A percentile compares a stretch with the other conserved stretches of the same genome.
Conservation (phyloP, 2,797 vertebrate species). For the Lepilemur ruficaudatus region DNA sequence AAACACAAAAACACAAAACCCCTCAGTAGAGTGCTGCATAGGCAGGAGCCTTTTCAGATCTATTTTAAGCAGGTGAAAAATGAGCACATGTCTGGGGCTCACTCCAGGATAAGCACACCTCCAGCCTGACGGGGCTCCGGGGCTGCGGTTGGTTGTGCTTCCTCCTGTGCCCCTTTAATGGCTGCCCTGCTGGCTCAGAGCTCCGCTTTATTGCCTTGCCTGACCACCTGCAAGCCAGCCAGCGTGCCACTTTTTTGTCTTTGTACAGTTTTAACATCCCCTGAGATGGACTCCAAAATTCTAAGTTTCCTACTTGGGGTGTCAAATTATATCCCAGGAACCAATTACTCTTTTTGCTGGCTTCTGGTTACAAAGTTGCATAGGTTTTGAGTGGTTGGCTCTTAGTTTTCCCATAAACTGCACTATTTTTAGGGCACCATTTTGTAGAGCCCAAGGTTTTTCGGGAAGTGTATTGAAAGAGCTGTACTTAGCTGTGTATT, state of each 20-base stretch:
- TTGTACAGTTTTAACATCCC: not conserved
- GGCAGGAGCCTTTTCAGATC: not conserved
- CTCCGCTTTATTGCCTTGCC: not conserved
- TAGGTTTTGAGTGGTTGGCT: not conserved
- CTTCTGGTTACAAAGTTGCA: not conserved
- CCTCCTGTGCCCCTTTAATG: not conserved
- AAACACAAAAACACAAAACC: not conserved
- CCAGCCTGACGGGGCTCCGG: too few species aligned
- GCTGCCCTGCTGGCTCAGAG: not conserved
- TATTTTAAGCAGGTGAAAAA: not conserved
- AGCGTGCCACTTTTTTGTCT: not conserved
- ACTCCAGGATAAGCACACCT: not conserved
- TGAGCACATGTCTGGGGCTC: too few species aligned
- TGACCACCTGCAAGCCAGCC: not conserved
- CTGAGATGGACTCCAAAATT: not conserved
- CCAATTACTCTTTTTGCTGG: not conserved
- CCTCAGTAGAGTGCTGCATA: not conserved
- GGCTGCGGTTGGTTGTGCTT: not conserved
- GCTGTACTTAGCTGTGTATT: not conserved
- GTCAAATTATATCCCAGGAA: not conserved
- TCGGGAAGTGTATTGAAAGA: not conserved
- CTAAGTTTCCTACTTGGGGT: not conserved
- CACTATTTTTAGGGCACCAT: not conserved
- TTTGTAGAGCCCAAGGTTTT: not conserved
- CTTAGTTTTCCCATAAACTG: not conserved